Evolutionary conservation across 2,113 vertebrate genomes (phyloP), one percentile per base, ranked within the genome.

Genomic region (Neotragus moschatus): DNA sequence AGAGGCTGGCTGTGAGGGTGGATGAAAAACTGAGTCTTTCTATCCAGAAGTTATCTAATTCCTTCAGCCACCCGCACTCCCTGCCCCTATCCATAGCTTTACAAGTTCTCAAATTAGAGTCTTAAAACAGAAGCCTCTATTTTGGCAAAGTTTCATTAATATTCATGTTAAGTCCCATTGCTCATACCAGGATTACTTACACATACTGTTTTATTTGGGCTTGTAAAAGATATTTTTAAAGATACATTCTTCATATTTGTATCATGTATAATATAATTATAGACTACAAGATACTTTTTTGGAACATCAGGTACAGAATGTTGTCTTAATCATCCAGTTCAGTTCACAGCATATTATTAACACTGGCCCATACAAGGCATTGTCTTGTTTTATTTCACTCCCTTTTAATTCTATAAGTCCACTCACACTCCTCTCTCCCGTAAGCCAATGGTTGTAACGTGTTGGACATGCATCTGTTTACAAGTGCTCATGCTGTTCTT

Each of bases 181-280:
- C 85, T 96, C 98, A 96, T 95, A 95, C 95, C 94, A 88, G 77
- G 80, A 47, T 66, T 73, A 66, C 53, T 73, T 84, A 94, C n/a
- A 70, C 26, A 36, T 63, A 88, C 63, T 88, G 89, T 88, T 95
- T 97, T 95, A 79, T 97, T 96, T 88, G 88, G 25, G 63, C 97
- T 97, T 90, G 77, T 95, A 97, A 96, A 98, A 55, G 60, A 58
- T 93, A 88, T 96, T 96, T 98, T 96, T 88, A 97, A 96, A 97
- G 88, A 92, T 7, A 73, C 88, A 92, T 96, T 98, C 91, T 94
- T 98, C 47, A 66, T 28, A 43, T 73, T 86, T 95, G 94, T 61
- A 91, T 96, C 94, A 91, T 85, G 23, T 39, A 12, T 79, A 97
- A 97, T n/a, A 9, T 86, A 97, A 97, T 98, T 97, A 96, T 2